Evolutionary conservation across 2,113 vertebrate species (phyloP).

Genomic region (Lamprotornis superbus): DNA sequence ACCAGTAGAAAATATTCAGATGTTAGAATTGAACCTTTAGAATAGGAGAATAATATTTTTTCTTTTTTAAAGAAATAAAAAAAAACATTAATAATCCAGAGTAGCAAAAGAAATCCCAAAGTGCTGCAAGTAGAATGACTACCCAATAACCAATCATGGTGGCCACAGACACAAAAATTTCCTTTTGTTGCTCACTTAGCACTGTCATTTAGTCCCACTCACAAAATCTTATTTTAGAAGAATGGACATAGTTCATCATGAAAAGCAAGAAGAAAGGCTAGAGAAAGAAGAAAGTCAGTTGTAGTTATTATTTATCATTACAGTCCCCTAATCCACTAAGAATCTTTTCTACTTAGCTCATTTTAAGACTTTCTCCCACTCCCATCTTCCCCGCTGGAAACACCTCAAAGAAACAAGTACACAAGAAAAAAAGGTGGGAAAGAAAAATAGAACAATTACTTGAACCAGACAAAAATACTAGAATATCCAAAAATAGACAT

Average conservation of each 20-base stretch:
- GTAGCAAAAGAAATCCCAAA: not conserved
- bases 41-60: not conserved
- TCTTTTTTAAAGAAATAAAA: not conserved
- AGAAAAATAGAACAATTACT: not conserved
- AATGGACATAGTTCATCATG: not conserved
- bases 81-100: not conserved
- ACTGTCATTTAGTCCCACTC: not conserved
- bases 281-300: not conserved
- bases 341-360: not conserved
- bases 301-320: not conserved
- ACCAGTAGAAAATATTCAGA: not conserved
- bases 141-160: not conserved
- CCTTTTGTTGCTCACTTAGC: not conserved
- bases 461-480: not conserved
- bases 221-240: not conserved
- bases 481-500: not conserved
- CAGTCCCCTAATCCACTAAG: not conserved
- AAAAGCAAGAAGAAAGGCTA: not conserved
- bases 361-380: not conserved
- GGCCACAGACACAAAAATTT: fast-evolving
- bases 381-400: not conserved
- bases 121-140: not conserved
- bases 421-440: not conserved
- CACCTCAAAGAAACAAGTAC: not conserved
- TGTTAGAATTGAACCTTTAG: not conserved